Evolutionary conservation across 2,797 vertebrate species (phyloP).

Genomic region (Chloroceryle amazona): DNA sequence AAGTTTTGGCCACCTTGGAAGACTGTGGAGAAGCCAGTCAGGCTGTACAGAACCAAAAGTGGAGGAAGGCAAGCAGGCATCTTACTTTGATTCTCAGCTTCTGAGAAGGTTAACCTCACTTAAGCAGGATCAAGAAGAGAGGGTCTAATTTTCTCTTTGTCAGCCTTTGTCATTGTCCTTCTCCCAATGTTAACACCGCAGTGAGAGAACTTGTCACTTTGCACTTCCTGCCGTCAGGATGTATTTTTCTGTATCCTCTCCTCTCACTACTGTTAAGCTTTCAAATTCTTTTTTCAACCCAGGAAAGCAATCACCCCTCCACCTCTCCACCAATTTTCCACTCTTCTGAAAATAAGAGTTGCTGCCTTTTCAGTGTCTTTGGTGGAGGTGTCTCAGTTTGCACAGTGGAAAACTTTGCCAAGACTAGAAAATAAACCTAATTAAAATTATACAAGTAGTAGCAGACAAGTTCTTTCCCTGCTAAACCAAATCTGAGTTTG

Average conservation of each 20-base stretch:
- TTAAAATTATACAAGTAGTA: background rate
- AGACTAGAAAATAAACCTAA: background rate
- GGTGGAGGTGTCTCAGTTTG: background rate
- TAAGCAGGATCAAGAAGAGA: background rate
- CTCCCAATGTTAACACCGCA: fast-evolving
- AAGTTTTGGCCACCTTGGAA: background rate
- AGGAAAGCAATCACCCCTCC: background rate
- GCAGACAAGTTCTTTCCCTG: background rate
- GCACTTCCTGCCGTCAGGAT: background rate
- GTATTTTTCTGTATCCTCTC: background rate
- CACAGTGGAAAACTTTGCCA: background rate
- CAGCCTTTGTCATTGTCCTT: background rate
- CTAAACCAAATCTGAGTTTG: background rate
- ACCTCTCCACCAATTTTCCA: background rate
- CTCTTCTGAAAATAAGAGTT: background rate
- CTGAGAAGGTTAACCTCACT: background rate
- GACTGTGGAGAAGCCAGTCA: background rate
- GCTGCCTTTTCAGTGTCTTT: background rate
- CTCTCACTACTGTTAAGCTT: background rate
- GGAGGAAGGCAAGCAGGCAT: background rate
- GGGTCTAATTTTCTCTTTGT: background rate
- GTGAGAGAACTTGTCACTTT: background rate
- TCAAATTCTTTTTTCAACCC: background rate
- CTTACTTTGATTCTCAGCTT: background rate
- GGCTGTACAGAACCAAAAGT: background rate